Evolutionary conservation across 2,797 vertebrate species (phyloP).

Genomic region (Danio albolineatus): DNA sequence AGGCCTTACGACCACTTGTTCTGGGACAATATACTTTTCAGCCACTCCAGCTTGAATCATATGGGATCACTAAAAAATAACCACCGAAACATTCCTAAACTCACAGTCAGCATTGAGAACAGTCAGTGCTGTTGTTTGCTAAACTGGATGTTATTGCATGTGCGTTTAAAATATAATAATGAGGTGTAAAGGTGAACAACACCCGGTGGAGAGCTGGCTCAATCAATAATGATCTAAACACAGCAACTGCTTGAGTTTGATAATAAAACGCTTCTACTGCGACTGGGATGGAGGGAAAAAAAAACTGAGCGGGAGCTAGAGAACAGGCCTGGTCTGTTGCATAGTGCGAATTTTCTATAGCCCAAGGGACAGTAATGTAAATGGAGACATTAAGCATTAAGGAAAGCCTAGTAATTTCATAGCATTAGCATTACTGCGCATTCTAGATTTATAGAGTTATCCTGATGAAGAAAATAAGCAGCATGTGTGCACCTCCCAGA

Average conservation of each 20-base stretch:
- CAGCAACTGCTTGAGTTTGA: constrained; percentile 18
- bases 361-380: constrained; percentile 28
- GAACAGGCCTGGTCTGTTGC: constrained; percentile 32
- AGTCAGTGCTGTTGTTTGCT: constrained; percentile 28
- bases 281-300: not conserved
- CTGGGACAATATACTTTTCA: constrained; percentile 20
- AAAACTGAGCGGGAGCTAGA: constrained; percentile 5
- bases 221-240: constrained; percentile 28
- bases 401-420: constrained; percentile 28
- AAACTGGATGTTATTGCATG: constrained; percentile 22
- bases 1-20: not conserved
- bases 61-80: constrained; percentile 41
- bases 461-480: constrained; percentile 19
- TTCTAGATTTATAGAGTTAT: constrained; percentile 42
- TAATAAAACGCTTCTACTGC: constrained; percentile 38
- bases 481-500: constrained; percentile 19
- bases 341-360: constrained; percentile 28
- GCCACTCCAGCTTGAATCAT: constrained; percentile 24
- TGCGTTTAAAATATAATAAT: constrained; percentile 38
- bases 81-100: constrained; percentile 1
- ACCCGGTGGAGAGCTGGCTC: constrained; percentile 21
- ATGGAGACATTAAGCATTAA: constrained; percentile 25
- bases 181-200: constrained; percentile 8
- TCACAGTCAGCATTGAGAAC: constrained; percentile 25
- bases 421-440: constrained; percentile 19